phyloP scores from a whole-genome alignment of 2,888 invertebrate species.

The Drosophila neotestacea region DNA sequence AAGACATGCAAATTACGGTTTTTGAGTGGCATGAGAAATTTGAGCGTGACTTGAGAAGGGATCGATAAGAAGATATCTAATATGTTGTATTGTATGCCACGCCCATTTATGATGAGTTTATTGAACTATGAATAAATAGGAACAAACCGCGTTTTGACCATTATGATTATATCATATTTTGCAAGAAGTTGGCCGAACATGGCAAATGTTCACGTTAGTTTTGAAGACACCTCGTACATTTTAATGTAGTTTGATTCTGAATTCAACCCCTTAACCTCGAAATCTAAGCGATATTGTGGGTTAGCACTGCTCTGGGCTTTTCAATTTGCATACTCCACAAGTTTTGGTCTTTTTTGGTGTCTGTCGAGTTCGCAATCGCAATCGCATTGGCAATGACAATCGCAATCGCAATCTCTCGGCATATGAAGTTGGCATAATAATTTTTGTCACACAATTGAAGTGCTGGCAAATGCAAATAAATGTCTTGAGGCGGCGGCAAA shows the following conservation, averaged over 20 bases:
- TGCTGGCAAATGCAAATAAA: conserved; percentile 65
- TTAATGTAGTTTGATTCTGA: conserved; percentile 40
- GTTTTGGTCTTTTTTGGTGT: conserved; percentile 21
- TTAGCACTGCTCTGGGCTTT: conserved; percentile 46
- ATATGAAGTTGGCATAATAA: conserved; percentile 68
- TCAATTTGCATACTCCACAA: conserved; percentile 51
- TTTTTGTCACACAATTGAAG: conserved; percentile 63
- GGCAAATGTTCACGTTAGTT: conserved; percentile 10
- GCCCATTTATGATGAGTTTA: conserved; percentile 47
- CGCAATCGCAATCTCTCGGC: conserved; percentile 37
- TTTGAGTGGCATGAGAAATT: conserved; percentile 33
- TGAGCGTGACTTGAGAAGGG: conserved; percentile 27
- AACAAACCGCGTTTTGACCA: background rate
- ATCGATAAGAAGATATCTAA: background rate
- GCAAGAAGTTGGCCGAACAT: conserved; percentile 2
- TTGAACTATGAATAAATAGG: conserved; percentile 44
- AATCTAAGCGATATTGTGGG: conserved; percentile 49
- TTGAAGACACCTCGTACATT: conserved; percentile 50
- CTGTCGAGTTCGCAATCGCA: conserved; percentile 46
- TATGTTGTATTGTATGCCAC: conserved; percentile 27
- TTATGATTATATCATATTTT: conserved; percentile 60
- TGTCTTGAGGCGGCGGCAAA: conserved; percentile 39
- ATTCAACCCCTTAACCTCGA: conserved; percentile 61
- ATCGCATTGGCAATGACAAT: conserved; percentile 37
- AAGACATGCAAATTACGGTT: conserved; percentile 43